Percentiles rank a stretch among this genome's conserved stretches.
phyloP scores from a whole-genome alignment of 1,140 invertebrate species.

The Drosophila serrata region DNA sequence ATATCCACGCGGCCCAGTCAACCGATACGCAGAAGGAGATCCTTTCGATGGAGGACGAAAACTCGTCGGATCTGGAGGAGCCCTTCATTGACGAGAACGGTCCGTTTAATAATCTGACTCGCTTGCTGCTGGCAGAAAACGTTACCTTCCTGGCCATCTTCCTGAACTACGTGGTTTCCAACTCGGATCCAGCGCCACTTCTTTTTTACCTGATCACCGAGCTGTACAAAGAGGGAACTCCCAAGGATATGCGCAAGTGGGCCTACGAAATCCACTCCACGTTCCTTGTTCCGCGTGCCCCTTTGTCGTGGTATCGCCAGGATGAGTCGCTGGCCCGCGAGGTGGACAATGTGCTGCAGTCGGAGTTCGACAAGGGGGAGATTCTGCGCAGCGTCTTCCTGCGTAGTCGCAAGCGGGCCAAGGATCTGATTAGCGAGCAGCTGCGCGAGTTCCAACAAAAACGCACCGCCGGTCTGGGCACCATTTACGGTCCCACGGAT shows the following conservation, averaged over 20 bases:
- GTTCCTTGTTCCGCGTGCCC: slow-evolving; percentile 96
- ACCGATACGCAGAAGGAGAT: slow-evolving; percentile 90
- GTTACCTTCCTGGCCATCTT: slow-evolving; percentile 94
- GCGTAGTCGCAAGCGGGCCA: slow-evolving; percentile 93
- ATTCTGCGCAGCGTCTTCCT: slow-evolving; percentile 94
- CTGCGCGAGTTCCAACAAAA: slow-evolving; percentile 96
- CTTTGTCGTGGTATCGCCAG: slow-evolving; percentile 92
- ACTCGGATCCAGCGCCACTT: slow-evolving; percentile 93
- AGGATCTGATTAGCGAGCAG: slow-evolving; percentile 94
- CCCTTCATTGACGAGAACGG: slow-evolving; percentile 92
- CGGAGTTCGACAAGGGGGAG: slow-evolving; percentile 95
- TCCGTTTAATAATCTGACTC: slow-evolving; percentile 91
- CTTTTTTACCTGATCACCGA: slow-evolving; percentile 96
- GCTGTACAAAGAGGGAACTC: slow-evolving; percentile 93
- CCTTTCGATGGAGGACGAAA: slow-evolving; percentile 98
- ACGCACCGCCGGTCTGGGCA: slow-evolving; percentile 94
- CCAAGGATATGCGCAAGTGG: slow-evolving; percentile 97
- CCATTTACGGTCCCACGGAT: slow-evolving; percentile 95
- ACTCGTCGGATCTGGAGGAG: slow-evolving; percentile 93
- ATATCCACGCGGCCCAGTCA: slow-evolving; percentile 76
- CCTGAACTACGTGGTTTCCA: slow-evolving; percentile 94
- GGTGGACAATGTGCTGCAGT: slow-evolving; percentile 93
- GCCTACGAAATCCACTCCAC: slow-evolving; percentile 99
- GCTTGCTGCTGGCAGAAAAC: slow-evolving; percentile 89
- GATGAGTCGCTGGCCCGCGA: slow-evolving; percentile 93